Evolutionary conservation across 1,140 invertebrate genomes (phyloP), one percentile per base, ranked within the genome.

Genomic region (Eumeta japonica): DNA sequence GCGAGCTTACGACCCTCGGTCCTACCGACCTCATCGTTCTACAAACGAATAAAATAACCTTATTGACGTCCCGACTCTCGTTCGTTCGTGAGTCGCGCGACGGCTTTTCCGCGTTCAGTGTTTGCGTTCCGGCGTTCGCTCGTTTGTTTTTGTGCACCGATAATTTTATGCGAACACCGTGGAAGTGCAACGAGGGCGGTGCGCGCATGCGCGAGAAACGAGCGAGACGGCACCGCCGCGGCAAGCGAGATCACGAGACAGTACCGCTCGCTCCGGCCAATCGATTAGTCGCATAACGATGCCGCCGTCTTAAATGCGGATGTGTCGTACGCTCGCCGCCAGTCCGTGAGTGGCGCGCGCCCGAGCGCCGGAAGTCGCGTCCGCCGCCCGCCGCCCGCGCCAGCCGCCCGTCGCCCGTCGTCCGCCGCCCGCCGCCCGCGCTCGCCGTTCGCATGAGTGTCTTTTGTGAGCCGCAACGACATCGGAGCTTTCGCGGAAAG

Each of bases 241-340:
- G 35, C 35, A 53, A 74, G 48, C 37, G 53, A 44, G 66, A 70
- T 12, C 36, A 41, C 58, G 45, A 52, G 63, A 63, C 57, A 71
- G 60, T 64, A 46, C 37, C 50, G 58, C 58, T 66, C 63, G 60
- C 62, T 74, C 58, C 58, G 56, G 71, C 70, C 66, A 71, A 74
- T 74, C 70, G 70, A 74, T 74, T 74, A 74, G 70, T 74, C 70
- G 66, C 66, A 74, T 71, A 71, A 70, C 70, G 64, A 71, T 67
- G 71, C 62, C 70, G 63, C 55, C 65, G 71, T 74, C 63, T 74
- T 71, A 74, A 74, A 74, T 74, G 70, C 70, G 68, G 70, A 71
- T 74, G 66, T 71, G 65, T 74, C 60, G 62, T 66, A 58, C 55
- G 49, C 57, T 50, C 54, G 59, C 62, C 70, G 70, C 67, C 63